phyloP scores from a whole-genome alignment of 2,797 vertebrate species.

The Scomberomorus guttatus region DNA sequence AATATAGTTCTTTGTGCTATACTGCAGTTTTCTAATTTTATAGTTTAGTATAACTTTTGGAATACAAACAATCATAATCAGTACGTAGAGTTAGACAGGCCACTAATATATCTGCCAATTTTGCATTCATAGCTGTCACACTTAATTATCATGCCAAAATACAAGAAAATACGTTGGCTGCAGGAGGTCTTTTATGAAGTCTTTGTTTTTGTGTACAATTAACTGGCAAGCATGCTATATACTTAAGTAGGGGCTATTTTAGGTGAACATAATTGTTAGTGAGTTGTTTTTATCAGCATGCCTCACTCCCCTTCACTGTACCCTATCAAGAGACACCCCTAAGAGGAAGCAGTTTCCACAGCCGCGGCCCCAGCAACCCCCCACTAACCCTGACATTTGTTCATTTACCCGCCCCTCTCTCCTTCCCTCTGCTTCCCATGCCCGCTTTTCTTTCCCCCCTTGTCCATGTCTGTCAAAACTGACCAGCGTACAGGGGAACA shows the following conservation, averaged over 20 bases:
- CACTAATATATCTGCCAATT: slow-evolving; percentile 79
- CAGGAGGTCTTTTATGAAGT: slow-evolving; percentile 80
- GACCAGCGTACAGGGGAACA: slow-evolving; percentile 80
- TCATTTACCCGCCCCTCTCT: slow-evolving; percentile 74
- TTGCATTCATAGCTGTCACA: slow-evolving; percentile 80
- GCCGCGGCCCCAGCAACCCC: slow-evolving; percentile 71
- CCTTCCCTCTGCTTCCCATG: slow-evolving; percentile 50
- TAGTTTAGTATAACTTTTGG: slow-evolving; percentile 68
- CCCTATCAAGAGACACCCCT: slow-evolving; percentile 78
- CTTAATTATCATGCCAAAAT: slow-evolving; percentile 83
- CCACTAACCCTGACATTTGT: slow-evolving; percentile 79
- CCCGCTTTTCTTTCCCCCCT: slow-evolving; percentile 9
- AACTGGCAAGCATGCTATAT: slow-evolving; percentile 80
- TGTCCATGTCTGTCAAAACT: slow-evolving; percentile 78
- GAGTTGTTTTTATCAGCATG: slow-evolving; percentile 88
- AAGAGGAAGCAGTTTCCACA: slow-evolving; percentile 77
- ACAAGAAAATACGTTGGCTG: slow-evolving; percentile 80
- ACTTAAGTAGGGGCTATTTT: slow-evolving; percentile 85
- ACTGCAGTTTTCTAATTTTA: slow-evolving; percentile 36
- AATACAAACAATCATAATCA: slow-evolving; percentile 71
- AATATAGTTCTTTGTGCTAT: slow-evolving; percentile 14
- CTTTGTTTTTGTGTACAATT: slow-evolving; percentile 85
- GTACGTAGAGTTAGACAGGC: slow-evolving; percentile 74
- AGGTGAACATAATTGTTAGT: slow-evolving; percentile 84
- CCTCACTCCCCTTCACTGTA: slow-evolving; percentile 78